phyloP scores from a whole-genome alignment of 2,797 vertebrate genomes.

The Brachyrhaphis roseni region DNA sequence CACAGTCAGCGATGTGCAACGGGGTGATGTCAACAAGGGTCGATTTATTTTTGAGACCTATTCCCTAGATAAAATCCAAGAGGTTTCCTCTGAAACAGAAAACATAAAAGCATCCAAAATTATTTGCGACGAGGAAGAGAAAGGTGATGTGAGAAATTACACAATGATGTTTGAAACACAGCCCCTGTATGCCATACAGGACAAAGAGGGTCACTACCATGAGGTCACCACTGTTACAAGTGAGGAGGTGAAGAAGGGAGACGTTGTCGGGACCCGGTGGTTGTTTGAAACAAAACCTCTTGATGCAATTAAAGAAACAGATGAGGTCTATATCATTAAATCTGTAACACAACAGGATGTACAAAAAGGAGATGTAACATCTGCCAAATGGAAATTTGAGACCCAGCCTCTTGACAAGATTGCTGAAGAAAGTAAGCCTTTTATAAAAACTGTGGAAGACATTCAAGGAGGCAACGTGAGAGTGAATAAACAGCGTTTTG shows the following conservation, averaged over 20 bases:
- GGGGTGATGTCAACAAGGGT: conserved; percentile 88
- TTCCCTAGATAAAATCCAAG: conserved; percentile 89
- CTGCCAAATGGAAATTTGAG: conserved; percentile 92
- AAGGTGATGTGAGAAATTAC: conserved; percentile 89
- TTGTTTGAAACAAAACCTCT: conserved; percentile 96
- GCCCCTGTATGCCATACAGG: conserved; percentile 92
- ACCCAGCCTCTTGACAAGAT: conserved; percentile 91
- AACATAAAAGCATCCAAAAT: conserved; percentile 73
- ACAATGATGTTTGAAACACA: conserved; percentile 94
- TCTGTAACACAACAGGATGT: conserved; percentile 91
- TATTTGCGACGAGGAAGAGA: conserved; percentile 81
- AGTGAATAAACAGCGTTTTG: conserved; percentile 85
- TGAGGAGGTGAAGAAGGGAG: conserved; percentile 89
- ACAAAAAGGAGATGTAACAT: conserved; percentile 89
- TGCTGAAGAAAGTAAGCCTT: conserved; percentile 78
- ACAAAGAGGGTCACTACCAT: conserved; percentile 90
- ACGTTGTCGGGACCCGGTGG: conserved; percentile 91
- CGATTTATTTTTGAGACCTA: conserved; percentile 92
- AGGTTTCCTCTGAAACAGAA: conserved; percentile 75
- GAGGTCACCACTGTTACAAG: conserved; percentile 94
- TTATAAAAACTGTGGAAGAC: conserved; percentile 81
- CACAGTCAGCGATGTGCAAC: conserved; percentile 86
- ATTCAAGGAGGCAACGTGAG: conserved; percentile 89
- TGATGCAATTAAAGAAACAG: conserved; percentile 88
- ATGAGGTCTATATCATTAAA: conserved; percentile 90